These are phyloP conservation scores for Hoplodrina ambigua DNA, from an alignment of 2,888 invertebrate genomes.

Conservation along the genomic window DNA sequence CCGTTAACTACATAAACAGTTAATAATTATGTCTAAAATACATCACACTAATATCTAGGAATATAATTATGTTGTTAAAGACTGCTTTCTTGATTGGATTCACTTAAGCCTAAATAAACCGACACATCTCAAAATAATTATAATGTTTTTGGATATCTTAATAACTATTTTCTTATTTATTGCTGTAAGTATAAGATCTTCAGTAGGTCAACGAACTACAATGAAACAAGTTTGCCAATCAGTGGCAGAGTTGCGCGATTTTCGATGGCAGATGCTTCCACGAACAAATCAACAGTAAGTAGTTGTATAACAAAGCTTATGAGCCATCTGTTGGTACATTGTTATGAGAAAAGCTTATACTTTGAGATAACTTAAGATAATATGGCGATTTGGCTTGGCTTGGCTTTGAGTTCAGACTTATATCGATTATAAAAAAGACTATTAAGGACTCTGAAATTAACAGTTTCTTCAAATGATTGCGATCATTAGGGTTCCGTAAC, in stretches of 20 bases:
- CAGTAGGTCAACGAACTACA: conserved; percentile 31
- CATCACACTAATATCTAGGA: too few relatives aligned
- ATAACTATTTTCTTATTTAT: not conserved
- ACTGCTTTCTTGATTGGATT: not conserved
- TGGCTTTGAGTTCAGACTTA: too few relatives aligned
- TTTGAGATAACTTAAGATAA: not conserved
- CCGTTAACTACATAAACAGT: too few relatives aligned
- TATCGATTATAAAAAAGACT: too few relatives aligned
- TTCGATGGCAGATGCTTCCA: conserved; percentile 2
- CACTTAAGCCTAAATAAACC: too few relatives aligned
- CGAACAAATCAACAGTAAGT: conserved; percentile 13
- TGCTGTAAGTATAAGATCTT: not conserved
- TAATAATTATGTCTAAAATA: too few relatives aligned
- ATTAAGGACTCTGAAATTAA: too few relatives aligned
- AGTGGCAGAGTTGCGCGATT: not conserved
- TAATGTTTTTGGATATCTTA: not conserved
- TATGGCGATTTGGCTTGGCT: too few relatives aligned
- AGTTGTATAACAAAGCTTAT: conserved; percentile 3
- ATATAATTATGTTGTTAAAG: not conserved
- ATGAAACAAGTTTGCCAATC: conserved; percentile 45
- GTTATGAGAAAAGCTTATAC: not conserved
- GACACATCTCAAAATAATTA: too few relatives aligned
- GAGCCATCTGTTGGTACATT: conserved; percentile 12
- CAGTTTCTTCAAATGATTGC: too few relatives aligned
- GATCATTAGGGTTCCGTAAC: too few relatives aligned